A percentile compares a stretch with the other conserved stretches of the same genome.
These are phyloP conservation scores for Dexiosoma caninum DNA, from an alignment of 2,888 invertebrate species.

Conservation along the genomic window DNA sequence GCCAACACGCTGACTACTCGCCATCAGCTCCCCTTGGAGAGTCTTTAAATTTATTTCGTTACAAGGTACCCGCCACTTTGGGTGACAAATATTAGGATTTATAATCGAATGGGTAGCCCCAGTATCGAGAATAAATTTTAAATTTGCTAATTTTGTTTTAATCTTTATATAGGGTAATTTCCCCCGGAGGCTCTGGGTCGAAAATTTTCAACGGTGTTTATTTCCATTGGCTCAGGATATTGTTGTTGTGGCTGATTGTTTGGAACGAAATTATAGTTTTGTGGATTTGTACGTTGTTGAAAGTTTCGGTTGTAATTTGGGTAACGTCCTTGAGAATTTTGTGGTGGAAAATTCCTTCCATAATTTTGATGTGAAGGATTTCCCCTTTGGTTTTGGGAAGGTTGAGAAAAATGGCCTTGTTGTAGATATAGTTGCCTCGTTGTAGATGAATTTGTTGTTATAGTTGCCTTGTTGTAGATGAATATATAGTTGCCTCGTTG, in stretches of 20 bases:
- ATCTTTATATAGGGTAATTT: conserved; percentile 4
- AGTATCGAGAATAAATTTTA: conserved; percentile 6
- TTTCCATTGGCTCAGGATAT: too few species aligned
- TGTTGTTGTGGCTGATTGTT: too few species aligned
- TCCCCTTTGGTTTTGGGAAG: too few species aligned
- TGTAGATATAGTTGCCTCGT: too few species aligned
- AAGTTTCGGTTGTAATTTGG: not conserved
- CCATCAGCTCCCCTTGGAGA: too few species aligned
- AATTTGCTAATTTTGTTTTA: not conserved
- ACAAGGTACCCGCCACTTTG: conserved; percentile 20
- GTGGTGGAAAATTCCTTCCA: not conserved
- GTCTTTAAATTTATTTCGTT: conserved; percentile 10
- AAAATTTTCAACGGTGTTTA: not conserved
- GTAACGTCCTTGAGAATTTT: not conserved
- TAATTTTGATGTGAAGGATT: too few species aligned
- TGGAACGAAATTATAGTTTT: too few species aligned
- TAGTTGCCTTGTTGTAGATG: too few species aligned
- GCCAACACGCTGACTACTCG: too few species aligned
- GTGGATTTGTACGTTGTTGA: too few species aligned
- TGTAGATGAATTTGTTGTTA: too few species aligned
- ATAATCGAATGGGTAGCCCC: conserved; percentile 19
- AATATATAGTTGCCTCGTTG: too few species aligned
- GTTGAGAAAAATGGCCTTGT: not conserved
- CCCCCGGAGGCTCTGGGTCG: not conserved
- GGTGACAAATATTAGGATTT: conserved; percentile 19